phyloP scores from a whole-genome alignment of 2,797 vertebrate species.

The Uromys caudimaculatus region DNA sequence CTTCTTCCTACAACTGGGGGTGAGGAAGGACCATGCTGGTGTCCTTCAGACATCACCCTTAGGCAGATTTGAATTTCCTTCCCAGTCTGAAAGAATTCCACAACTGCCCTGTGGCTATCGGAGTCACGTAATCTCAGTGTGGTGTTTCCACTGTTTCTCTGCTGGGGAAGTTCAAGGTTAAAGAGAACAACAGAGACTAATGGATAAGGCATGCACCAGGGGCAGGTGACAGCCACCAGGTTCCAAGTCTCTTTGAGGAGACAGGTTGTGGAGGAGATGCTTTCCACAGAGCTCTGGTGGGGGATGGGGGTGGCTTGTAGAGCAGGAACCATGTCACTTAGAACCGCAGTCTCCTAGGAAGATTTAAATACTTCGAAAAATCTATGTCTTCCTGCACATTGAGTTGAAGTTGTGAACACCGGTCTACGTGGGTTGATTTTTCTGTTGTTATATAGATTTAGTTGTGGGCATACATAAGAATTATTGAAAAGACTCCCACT shows the following conservation, averaged over 20 bases:
- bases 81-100: fast-evolving
- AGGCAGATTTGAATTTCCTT: neutral
- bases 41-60: fast-evolving
- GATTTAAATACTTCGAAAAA: neutral
- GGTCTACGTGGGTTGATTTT: fast-evolving
- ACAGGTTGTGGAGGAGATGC: fast-evolving
- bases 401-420: fast-evolving
- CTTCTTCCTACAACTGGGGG: neutral
- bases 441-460: neutral
- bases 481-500: neutral
- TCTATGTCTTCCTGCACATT: fast-evolving
- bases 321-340: fast-evolving
- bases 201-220: fast-evolving
- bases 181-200: neutral
- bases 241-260: neutral
- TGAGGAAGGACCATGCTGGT: fast-evolving
- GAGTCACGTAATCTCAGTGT: fast-evolving
- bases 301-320: fast-evolving
- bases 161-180: fast-evolving
- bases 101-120: fast-evolving
- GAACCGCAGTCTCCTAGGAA: neutral
- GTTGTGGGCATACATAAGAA: neutral
- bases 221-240: fast-evolving
- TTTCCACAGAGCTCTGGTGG: fast-evolving
- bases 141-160: fast-evolving